phyloP scores from a whole-genome alignment of 2,888 invertebrate genomes.

The Drosophila borealis region DNA sequence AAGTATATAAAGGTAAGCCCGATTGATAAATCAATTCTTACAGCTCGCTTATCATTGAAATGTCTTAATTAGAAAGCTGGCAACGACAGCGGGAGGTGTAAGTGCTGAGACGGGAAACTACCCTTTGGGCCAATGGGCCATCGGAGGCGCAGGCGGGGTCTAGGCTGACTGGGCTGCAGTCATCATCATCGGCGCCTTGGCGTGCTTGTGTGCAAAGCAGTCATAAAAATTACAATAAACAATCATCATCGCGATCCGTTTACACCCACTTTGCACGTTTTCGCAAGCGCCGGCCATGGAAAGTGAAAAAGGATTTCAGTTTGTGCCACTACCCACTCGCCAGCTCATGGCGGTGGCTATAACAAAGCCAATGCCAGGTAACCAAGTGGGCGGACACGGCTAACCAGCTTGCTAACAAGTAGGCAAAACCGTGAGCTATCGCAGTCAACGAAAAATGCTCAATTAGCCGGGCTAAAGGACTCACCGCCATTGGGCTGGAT shows the following conservation, averaged over 20 bases:
- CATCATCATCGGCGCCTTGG: slow-evolving; percentile 77
- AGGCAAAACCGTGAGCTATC: slow-evolving; percentile 64
- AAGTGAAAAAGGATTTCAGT: slow-evolving; percentile 75
- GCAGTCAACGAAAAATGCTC: slow-evolving; percentile 75
- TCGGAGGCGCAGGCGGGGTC: neutral
- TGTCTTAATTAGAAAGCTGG: slow-evolving; percentile 67
- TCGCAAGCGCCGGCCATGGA: slow-evolving; percentile 57
- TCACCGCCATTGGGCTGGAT: slow-evolving; percentile 44
- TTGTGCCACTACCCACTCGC: slow-evolving; percentile 36
- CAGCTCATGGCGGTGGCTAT: slow-evolving; percentile 7
- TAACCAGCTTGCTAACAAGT: slow-evolving; percentile 59
- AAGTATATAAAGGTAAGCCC: neutral
- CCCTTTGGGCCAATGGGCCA: slow-evolving; percentile 14
- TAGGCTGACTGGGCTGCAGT: slow-evolving; percentile 49
- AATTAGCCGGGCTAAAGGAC: slow-evolving; percentile 66
- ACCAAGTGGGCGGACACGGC: slow-evolving; percentile 24
- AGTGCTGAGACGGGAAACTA: slow-evolving; percentile 30
- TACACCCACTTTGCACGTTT: slow-evolving; percentile 83
- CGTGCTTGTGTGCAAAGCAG: slow-evolving; percentile 81
- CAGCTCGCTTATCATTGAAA: slow-evolving; percentile 36
- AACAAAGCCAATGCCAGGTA: slow-evolving; percentile 15
- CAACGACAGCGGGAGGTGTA: slow-evolving; percentile 1
- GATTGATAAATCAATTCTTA: slow-evolving; percentile 3
- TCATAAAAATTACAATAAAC: slow-evolving; percentile 82
- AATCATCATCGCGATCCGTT: slow-evolving; percentile 79